A percentile compares a stretch with the other conserved stretches of the same genome.
Conservation (phyloP, 2,113 vertebrate species). For the Lamprologus speciosus region DNA sequence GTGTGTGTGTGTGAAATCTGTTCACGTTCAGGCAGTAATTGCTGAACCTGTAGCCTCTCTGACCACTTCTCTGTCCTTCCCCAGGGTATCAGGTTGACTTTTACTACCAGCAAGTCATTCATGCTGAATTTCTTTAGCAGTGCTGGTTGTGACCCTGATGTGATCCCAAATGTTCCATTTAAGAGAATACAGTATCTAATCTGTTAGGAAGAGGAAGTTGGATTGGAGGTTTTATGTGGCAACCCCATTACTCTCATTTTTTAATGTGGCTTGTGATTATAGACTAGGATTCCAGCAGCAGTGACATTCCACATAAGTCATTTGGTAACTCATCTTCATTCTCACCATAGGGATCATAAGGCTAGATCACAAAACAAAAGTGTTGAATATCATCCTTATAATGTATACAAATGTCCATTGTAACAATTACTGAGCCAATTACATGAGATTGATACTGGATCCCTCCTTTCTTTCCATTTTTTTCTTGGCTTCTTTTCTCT, state of each 20-base stretch:
- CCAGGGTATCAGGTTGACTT: not conserved
- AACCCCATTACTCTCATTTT: not conserved
- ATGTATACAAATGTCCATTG: not conserved
- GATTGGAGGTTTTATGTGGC: not conserved
- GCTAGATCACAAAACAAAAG: not conserved
- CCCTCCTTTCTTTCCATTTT: not conserved
- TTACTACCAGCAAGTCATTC: not conserved
- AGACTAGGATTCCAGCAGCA: not conserved
- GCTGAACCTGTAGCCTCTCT: slow-evolving; percentile 2
- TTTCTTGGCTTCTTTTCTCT: not conserved
- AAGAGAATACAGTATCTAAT: not conserved
- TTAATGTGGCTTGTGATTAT: not conserved
- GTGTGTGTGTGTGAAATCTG: not conserved
- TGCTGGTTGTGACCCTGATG: not conserved
- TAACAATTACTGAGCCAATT: not conserved
- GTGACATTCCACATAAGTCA: not conserved
- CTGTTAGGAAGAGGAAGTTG: not conserved
- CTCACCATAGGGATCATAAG: not conserved
- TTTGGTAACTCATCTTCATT: not conserved
- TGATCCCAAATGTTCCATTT: not conserved
- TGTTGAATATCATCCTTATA: not conserved
- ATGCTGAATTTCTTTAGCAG: not conserved
- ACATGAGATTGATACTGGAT: not conserved
- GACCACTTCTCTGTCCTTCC: not conserved
- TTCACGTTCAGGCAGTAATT: not conserved